These are phyloP conservation scores for Garrulus glandarius DNA, from an alignment of 2,797 vertebrate species.

Conservation along the genomic window DNA sequence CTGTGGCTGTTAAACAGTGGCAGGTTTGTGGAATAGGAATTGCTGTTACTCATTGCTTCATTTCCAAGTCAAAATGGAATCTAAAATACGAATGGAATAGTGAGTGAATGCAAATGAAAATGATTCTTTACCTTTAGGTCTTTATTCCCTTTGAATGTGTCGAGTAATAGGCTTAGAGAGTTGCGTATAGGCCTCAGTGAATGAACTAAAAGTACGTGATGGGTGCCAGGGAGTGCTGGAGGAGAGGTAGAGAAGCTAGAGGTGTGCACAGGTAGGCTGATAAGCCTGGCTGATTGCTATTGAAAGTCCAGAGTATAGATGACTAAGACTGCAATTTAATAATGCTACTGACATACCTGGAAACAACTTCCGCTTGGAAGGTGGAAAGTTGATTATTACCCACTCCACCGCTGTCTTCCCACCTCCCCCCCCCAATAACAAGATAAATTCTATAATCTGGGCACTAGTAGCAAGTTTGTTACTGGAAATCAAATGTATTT, in stretches of 20 bases:
- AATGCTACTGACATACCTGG: not conserved
- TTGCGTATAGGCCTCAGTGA: not conserved
- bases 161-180: not conserved
- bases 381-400: not conserved
- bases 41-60: not conserved
- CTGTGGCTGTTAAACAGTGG: not conserved
- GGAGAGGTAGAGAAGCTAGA: not conserved
- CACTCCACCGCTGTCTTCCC: not conserved
- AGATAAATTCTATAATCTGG: not conserved
- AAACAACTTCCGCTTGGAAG: not conserved
- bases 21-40: conserved; percentile 20
- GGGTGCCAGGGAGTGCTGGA: not conserved
- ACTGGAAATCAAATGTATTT: not conserved
- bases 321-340: not conserved
- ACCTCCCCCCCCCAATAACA: rapidly evolving
- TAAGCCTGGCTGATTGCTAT: not conserved
- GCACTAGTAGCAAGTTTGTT: not conserved
- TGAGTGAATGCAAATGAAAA: not conserved
- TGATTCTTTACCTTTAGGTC: not conserved
- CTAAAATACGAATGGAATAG: conserved; percentile 23
- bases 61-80: conserved; percentile 10
- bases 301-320: not conserved
- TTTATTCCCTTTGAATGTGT: not conserved
- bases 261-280: not conserved
- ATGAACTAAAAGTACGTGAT: not conserved